phyloP scores from a whole-genome alignment of 1,140 invertebrate species.

The Linepithema humile region DNA sequence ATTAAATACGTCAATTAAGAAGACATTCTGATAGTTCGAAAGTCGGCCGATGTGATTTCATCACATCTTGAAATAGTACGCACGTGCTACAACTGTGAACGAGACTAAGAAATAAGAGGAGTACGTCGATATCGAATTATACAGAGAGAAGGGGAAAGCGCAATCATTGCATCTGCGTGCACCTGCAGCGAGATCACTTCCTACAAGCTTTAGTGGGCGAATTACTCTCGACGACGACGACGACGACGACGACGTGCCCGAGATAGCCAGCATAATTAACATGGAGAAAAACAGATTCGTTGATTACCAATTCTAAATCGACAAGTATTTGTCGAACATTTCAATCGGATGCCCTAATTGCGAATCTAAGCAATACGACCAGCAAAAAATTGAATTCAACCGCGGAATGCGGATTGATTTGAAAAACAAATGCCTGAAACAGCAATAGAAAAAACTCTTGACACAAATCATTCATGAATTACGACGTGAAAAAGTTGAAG shows the following conservation, averaged over 20 bases:
- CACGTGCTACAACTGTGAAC: conserved; percentile 52
- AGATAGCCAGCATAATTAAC: conserved; percentile 14
- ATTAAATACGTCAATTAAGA: not conserved
- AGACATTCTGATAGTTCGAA: not conserved
- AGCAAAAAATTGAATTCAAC: not conserved
- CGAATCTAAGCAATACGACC: not conserved
- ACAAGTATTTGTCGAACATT: conserved; percentile 2
- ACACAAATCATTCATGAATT: not conserved
- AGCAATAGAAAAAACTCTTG: not conserved
- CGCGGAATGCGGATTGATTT: not conserved
- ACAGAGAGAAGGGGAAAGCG: conserved; percentile 34
- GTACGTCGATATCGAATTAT: conserved; percentile 41
- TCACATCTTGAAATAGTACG: conserved; percentile 1
- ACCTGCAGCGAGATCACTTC: conserved; percentile 54
- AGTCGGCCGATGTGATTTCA: not conserved
- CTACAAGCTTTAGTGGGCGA: conserved; percentile 48
- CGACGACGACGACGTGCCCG: no score
- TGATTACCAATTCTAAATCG: conserved; percentile 14
- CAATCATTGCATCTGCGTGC: conserved; percentile 57
- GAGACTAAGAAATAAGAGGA: conserved; percentile 43
- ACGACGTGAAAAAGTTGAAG: not conserved
- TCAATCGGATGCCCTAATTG: not conserved
- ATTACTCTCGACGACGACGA: conserved; percentile 17
- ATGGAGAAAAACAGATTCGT: not conserved
- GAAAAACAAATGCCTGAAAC: not conserved